Evolutionary conservation across 2,797 vertebrate species (phyloP).

Genomic region (Harpagifer antarcticus): DNA sequence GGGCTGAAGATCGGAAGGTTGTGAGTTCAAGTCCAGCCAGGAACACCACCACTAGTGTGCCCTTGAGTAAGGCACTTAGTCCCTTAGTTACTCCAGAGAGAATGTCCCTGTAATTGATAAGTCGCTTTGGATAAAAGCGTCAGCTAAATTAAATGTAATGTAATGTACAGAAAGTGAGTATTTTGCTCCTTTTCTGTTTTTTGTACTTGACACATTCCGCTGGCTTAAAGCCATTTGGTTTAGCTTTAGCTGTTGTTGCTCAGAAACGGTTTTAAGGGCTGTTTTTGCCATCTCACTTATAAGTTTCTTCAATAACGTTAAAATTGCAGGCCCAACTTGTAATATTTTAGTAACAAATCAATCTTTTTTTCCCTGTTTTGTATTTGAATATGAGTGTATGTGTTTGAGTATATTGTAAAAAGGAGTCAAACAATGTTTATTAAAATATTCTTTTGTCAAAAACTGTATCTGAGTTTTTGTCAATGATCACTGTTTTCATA

Average conservation of each 20-base stretch:
- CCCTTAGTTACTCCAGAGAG: too few relatives aligned
- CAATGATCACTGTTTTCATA: not conserved
- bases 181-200: conserved; percentile 1
- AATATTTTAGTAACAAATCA: conserved; percentile 20
- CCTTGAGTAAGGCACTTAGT: too few relatives aligned
- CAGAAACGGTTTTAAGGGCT: too few relatives aligned
- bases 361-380: conserved; percentile 32
- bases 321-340: not conserved
- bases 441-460: not conserved
- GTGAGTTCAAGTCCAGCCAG: too few relatives aligned
- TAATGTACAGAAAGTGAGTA: not conserved
- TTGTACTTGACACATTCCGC: conserved; percentile 2
- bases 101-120: too few relatives aligned
- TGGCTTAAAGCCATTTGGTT: not conserved
- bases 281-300: not conserved
- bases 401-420: conserved; percentile 12
- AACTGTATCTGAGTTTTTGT: not conserved
- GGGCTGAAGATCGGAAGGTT: too few relatives aligned
- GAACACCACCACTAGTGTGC: too few relatives aligned
- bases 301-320: not conserved
- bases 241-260: too few relatives aligned
- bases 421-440: not conserved
- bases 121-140: too few relatives aligned
- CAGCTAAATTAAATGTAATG: too few relatives aligned
- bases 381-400: conserved; percentile 20